Percentiles rank a stretch among this genome's conserved stretches.
Conservation (phyloP, 2,113 vertebrate species). For the Anhinga rufa region DNA sequence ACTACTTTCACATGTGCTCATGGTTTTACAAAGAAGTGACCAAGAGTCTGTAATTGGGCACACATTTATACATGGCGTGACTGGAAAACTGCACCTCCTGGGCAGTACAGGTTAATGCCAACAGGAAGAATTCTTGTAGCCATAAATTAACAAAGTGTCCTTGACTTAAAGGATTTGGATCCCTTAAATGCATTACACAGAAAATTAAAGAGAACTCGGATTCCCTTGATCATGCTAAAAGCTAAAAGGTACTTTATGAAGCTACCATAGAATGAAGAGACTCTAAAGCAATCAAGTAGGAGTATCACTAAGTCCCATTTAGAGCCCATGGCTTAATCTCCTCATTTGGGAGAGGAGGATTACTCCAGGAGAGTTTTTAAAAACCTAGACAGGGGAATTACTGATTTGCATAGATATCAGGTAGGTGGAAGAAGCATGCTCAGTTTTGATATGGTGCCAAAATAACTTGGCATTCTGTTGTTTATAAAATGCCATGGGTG, state of each 20-base stretch:
- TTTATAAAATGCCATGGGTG: neutral
- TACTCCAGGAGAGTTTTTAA: neutral
- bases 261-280: neutral
- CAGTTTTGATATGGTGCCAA: neutral
- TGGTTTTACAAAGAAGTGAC: neutral
- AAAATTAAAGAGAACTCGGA: neutral
- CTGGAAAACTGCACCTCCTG: neutral
- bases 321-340: neutral
- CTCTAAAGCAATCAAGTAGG: neutral
- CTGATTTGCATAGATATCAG: neutral
- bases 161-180: neutral
- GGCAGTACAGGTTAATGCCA: neutral
- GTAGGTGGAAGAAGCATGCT: neutral
- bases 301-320: neutral
- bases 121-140: neutral
- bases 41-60: neutral
- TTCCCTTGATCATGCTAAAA: conserved; percentile 27
- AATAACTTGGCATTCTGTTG: neutral
- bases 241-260: conserved; percentile 7
- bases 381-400: neutral
- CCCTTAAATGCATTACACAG: neutral
- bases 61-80: neutral
- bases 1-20: neutral
- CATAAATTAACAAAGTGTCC: neutral
- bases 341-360: neutral